Evolutionary conservation across 2,797 vertebrate species (phyloP).

Genomic region (Anolis apletophallus): DNA sequence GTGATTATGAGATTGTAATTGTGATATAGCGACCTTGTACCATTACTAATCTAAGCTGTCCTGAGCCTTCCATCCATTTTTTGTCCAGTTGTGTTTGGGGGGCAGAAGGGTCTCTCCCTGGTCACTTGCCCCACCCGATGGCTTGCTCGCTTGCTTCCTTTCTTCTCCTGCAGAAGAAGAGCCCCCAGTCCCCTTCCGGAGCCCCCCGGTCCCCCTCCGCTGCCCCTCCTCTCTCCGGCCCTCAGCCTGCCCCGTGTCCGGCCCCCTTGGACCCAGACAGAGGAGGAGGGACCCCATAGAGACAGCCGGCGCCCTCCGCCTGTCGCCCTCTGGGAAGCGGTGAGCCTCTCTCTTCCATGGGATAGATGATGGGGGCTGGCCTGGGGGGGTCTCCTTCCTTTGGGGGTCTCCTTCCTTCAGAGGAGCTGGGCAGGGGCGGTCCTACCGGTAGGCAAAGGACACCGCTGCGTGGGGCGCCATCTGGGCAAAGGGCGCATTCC

Average conservation of each 20-base stretch:
- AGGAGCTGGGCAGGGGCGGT: too few species aligned
- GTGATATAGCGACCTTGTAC: too few species aligned
- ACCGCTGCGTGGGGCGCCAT: too few species aligned
- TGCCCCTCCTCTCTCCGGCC: background rate
- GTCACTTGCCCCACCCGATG: background rate
- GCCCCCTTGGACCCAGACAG: background rate
- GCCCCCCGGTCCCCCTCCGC: rapidly evolving
- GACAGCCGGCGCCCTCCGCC: background rate
- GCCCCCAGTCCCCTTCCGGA: background rate
- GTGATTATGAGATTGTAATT: too few species aligned
- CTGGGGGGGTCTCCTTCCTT: too few species aligned
- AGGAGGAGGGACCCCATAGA: background rate
- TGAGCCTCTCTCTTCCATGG: background rate
- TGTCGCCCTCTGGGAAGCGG: background rate
- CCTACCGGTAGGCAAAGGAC: too few species aligned
- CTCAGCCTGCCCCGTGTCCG: background rate
- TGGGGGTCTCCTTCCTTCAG: too few species aligned
- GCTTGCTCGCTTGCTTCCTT: too few species aligned
- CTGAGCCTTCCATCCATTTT: too few species aligned
- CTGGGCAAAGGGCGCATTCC: too few species aligned
- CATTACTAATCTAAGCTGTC: too few species aligned
- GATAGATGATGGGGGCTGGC: background rate
- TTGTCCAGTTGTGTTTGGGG: too few species aligned
- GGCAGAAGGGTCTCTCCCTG: background rate
- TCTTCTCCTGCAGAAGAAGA: background rate